These are phyloP conservation scores for Carlito syrichta DNA, from an alignment of 2,113 vertebrate genomes.

Conservation along the genomic window DNA sequence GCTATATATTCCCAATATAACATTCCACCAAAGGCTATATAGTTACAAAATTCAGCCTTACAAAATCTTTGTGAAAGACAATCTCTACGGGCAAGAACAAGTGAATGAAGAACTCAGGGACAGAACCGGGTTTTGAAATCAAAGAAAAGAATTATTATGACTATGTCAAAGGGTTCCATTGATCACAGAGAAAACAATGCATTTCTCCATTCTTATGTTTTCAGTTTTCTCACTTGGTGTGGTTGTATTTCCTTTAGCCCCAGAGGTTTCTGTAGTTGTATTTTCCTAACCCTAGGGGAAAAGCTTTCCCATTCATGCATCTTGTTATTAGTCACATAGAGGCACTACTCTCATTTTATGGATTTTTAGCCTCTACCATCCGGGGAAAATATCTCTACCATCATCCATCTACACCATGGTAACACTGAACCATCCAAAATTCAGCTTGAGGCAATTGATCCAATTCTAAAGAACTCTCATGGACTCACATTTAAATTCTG, in stretches of 20 bases:
- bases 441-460: neutral
- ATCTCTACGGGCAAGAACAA: neutral
- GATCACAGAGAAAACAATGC: neutral
- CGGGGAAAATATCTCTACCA: neutral
- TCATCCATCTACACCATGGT: neutral
- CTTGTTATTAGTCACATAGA: too few relatives aligned
- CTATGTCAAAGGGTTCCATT: neutral
- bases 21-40: too few relatives aligned
- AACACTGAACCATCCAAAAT: neutral
- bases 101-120: neutral
- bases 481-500: neutral
- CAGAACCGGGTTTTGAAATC: neutral
- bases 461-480: neutral
- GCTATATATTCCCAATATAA: too few relatives aligned
- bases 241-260: neutral
- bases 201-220: neutral
- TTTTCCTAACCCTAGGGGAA: neutral
- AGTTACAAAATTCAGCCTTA: neutral
- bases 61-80: neutral
- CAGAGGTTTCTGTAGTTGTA: neutral
- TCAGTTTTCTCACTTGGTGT: neutral
- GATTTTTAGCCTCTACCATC: neutral
- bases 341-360: neutral
- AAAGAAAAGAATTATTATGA: neutral
- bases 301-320: neutral